Conservation (phyloP, 2,797 vertebrate species). For the Eptatretus atami region DNA sequence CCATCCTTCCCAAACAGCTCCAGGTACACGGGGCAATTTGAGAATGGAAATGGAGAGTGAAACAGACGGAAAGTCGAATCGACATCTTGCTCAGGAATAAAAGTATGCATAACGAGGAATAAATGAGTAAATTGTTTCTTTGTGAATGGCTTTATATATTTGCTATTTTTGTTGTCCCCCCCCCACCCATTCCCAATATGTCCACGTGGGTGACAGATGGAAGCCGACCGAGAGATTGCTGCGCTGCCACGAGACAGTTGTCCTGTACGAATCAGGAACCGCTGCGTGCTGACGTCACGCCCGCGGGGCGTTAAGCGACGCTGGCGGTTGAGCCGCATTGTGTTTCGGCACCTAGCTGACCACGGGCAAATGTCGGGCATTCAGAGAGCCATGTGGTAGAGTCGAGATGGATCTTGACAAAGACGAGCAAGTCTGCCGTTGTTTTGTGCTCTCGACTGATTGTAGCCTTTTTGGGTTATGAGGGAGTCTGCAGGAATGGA, state of each 20-base stretch:
- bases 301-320: conserved; percentile 43
- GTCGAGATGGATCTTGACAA: no score
- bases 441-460: no score
- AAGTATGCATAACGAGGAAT: no score
- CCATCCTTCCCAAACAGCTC: conserved; percentile 47
- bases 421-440: no score
- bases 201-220: conserved; percentile 19
- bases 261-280: conserved; percentile 47
- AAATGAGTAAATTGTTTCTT: background rate
- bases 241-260: conserved; percentile 58
- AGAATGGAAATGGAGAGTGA: no score
- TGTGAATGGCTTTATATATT: background rate
- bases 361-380: conserved; percentile 58
- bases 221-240: conserved; percentile 51
- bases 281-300: conserved; percentile 64
- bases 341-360: conserved; percentile 66
- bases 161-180: conserved; percentile 5
- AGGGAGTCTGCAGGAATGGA: no score
- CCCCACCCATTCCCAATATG: background rate
- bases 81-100: no score
- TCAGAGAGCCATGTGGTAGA: conserved; percentile 56
- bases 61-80: no score
- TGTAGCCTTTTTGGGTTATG: no score
- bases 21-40: conserved; percentile 21
- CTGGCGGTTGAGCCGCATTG: conserved; percentile 65